These are phyloP conservation scores for Idaea straminata DNA, from an alignment of 2,888 invertebrate species.

Conservation along the genomic window DNA sequence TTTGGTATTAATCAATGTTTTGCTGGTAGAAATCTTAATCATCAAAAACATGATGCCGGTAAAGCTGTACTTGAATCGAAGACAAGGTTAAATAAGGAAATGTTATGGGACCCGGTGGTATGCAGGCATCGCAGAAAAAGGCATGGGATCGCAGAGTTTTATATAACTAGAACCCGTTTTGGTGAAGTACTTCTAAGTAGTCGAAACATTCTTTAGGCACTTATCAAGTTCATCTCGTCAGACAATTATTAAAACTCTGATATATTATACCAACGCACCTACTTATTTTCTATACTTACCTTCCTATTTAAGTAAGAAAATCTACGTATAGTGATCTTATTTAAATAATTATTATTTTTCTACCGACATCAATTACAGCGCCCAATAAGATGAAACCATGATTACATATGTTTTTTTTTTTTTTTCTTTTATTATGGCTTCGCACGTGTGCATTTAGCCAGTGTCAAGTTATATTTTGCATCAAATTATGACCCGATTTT, in stretches of 20 bases:
- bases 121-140: background rate
- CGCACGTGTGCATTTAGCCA: no score
- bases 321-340: no score
- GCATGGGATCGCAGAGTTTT: background rate
- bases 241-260: no score
- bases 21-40: no score
- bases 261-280: no score
- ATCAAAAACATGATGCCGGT: background rate
- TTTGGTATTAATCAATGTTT: no score
- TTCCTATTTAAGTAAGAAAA: no score
- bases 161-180: background rate
- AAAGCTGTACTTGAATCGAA: constrained; percentile 1
- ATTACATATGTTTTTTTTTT: no score
- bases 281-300: no score
- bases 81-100: background rate
- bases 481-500: no score
- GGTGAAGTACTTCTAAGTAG: background rate
- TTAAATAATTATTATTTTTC: background rate
- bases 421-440: no score
- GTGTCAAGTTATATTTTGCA: no score
- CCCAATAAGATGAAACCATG: background rate
- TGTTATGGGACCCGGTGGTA: background rate
- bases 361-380: background rate
- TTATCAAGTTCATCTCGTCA: background rate
- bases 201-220: background rate